phyloP scores from a whole-genome alignment of 92 coral and sea anemone genomes.

The Zoanthus sociatus region DNA sequence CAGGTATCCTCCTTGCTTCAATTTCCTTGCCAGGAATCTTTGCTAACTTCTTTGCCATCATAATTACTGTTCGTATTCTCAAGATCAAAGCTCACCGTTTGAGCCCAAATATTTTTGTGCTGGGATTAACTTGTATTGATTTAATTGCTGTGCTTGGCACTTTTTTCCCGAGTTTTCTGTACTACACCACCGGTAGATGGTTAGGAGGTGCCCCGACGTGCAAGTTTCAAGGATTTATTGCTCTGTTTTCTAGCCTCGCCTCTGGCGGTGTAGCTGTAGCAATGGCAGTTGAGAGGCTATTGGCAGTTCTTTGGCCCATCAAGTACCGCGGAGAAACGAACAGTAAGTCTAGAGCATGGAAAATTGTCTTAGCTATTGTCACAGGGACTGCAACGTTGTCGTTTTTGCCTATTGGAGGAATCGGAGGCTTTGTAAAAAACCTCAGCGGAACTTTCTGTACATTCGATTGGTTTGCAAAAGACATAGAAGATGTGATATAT shows the following conservation, averaged over 20 bases:
- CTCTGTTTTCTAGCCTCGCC: conserved; percentile 27
- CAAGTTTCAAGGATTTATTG: conserved; percentile 34
- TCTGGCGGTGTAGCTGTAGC: conserved; percentile 34
- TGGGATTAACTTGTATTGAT: conserved; percentile 27
- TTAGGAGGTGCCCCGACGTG: not conserved
- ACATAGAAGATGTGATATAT: conserved; percentile 19
- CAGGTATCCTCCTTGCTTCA: not conserved
- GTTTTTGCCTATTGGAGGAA: conserved; percentile 29
- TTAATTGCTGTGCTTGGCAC: conserved; percentile 18
- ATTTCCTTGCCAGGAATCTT: conserved; percentile 18
- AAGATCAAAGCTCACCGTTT: conserved; percentile 25
- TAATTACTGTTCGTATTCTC: conserved; percentile 20
- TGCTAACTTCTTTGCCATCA: conserved; percentile 10
- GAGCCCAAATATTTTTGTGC: conserved; percentile 32
- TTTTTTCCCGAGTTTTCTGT: not conserved
- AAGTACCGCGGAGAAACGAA: not conserved
- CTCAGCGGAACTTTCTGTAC: conserved; percentile 32
- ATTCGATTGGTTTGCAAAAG: conserved; percentile 33
- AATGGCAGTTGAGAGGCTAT: conserved; percentile 20
- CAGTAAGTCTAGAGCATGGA: conserved; percentile 1
- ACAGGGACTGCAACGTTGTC: not conserved
- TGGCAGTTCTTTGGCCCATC: conserved; percentile 9
- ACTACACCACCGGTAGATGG: conserved; percentile 5
- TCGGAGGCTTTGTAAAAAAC: conserved; percentile 21
- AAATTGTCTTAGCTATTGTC: conserved; percentile 12